Evolutionary conservation across 2,797 vertebrate genomes (phyloP).

Genomic region (Rousettus madagascariensis): DNA sequence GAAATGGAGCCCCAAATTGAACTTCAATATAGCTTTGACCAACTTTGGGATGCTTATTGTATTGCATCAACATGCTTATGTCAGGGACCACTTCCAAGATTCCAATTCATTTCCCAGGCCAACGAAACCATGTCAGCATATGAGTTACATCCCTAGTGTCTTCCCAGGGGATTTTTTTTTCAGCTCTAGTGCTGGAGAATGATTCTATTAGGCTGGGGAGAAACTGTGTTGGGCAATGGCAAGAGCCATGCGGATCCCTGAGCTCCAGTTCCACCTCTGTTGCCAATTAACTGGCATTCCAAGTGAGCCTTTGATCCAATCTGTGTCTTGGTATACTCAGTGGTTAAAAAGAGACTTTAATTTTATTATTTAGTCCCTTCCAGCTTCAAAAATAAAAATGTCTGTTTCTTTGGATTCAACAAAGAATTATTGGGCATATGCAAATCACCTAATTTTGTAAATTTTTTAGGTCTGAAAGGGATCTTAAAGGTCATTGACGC

Average conservation of each 20-base stretch:
- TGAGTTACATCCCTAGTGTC: conserved; percentile 53
- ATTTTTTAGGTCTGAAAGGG: conserved; percentile 24
- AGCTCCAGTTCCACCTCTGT: neutral
- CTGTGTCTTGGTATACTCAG: conserved; percentile 1
- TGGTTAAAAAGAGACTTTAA: conserved; percentile 34
- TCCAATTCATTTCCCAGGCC: conserved; percentile 61
- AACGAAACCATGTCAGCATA: conserved; percentile 47
- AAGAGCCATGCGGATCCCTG: neutral
- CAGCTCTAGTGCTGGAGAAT: conserved; percentile 34
- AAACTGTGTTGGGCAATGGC: neutral
- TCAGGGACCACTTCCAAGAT: conserved; percentile 63
- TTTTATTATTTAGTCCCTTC: conserved; percentile 21
- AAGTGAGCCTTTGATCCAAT: neutral
- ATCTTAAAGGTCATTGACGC: neutral
- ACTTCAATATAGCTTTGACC: conserved; percentile 5
- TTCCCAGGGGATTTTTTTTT: conserved; percentile 53
- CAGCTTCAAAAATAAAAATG: conserved; percentile 43
- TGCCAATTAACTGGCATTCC: neutral
- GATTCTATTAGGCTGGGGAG: conserved; percentile 1
- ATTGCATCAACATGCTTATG: conserved; percentile 47
- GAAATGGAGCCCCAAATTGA: neutral
- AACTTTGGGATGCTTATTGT: conserved; percentile 42
- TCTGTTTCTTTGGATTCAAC: conserved; percentile 17
- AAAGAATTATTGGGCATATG: neutral
- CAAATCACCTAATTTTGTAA: neutral